Evolutionary conservation across 2,797 vertebrate genomes (phyloP).

Genomic region (Megaceryle alcyon): DNA sequence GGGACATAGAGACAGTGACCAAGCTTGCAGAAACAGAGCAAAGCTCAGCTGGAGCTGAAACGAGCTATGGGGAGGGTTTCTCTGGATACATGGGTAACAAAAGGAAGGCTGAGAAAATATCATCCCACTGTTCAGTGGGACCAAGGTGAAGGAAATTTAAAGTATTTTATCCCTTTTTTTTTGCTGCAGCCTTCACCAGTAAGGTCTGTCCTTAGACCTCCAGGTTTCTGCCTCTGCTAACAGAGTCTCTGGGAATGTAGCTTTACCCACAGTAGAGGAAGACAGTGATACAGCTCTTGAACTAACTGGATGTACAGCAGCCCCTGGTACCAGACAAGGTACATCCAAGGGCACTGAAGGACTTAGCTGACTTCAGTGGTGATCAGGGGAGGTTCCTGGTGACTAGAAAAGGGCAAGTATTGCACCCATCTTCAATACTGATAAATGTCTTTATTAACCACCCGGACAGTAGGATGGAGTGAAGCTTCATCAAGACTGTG

Average conservation of each 20-base stretch:
- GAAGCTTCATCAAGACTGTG: not conserved
- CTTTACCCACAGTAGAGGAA: not conserved
- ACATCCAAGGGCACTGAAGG: not conserved
- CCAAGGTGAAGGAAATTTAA: not conserved
- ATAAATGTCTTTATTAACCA: not conserved
- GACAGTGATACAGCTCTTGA: not conserved
- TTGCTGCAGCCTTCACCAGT: not conserved
- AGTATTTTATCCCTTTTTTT: not conserved
- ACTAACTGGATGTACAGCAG: not conserved
- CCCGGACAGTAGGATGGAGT: not conserved
- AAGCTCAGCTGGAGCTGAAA: not conserved
- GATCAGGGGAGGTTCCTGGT: not conserved
- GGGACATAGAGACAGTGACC: not conserved
- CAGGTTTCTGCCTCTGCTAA: not conserved
- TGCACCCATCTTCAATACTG: not conserved
- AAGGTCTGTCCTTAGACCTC: not conserved
- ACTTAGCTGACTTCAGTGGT: not conserved
- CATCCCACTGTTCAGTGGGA: not conserved
- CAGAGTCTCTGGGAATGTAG: not conserved
- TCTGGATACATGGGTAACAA: not conserved
- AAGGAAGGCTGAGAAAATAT: not conserved
- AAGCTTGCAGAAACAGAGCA: not conserved
- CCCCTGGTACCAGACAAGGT: not conserved
- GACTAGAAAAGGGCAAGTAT: not conserved
- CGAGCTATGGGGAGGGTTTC: not conserved